These are phyloP conservation scores for Anhinga anhinga DNA, from an alignment of 2,113 vertebrate species.

Conservation along the genomic window DNA sequence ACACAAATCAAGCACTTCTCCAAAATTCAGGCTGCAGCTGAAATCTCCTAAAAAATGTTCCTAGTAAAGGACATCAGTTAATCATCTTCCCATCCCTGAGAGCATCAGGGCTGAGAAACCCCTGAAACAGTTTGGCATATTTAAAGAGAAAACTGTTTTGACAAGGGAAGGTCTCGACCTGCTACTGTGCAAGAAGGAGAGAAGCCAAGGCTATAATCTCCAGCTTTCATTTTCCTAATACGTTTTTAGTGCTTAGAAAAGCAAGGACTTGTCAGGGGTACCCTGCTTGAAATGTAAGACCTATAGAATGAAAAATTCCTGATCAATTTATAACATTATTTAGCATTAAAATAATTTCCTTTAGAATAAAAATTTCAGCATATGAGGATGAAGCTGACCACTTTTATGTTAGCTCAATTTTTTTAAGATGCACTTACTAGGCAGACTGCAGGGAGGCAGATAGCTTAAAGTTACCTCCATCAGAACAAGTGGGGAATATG, in stretches of 20 bases:
- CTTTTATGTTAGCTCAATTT: not conserved
- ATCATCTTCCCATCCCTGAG: not conserved
- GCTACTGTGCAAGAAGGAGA: not conserved
- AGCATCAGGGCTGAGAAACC: not conserved
- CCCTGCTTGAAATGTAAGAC: not conserved
- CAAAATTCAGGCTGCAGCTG: slow-evolving; percentile 50
- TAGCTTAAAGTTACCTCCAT: not conserved
- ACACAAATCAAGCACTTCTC: slow-evolving; percentile 51
- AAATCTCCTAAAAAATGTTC: slow-evolving; percentile 63
- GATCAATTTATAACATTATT: not conserved
- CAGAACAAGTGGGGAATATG: not conserved
- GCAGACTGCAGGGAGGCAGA: not conserved
- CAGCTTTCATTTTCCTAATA: not conserved
- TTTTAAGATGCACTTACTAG: not conserved
- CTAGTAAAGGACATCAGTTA: slow-evolving; percentile 1
- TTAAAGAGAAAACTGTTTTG: not conserved
- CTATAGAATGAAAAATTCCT: not conserved
- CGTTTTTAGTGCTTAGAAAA: not conserved
- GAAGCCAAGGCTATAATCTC: not conserved
- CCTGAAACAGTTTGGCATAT: not conserved
- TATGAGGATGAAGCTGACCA: not conserved
- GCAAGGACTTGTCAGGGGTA: not conserved
- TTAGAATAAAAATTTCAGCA: not conserved
- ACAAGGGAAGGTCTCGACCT: not conserved
- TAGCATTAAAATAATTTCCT: not conserved